Evolutionary conservation across 1,140 invertebrate species (phyloP), one percentile per base, ranked within the genome.

Genomic region (Nixonia krombeini): DNA sequence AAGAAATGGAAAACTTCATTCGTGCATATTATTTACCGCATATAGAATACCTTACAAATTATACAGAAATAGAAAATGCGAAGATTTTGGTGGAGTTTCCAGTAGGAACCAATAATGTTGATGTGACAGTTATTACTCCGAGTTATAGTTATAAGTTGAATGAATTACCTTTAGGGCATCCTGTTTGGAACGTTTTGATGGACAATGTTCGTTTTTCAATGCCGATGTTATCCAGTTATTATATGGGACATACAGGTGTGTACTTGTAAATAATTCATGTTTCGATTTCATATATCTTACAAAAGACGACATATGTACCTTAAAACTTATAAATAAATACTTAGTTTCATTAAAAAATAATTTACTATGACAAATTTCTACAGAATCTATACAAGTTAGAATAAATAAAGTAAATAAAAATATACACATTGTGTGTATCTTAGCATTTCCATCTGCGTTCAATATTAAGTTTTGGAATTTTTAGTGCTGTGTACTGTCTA

Each of bases 401-500:
- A n/a, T n/a, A n/a, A n/a, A n/a, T n/a, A n/a, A n/a, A n/a, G n/a
- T n/a, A n/a, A n/a, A n/a, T n/a, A n/a, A n/a, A n/a, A n/a, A n/a
- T n/a, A n/a, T n/a, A n/a, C n/a, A n/a, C n/a, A n/a, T n/a, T n/a
- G n/a, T n/a, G n/a, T n/a, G n/a, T n/a, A n/a, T n/a, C n/a, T n/a
- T n/a, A n/a, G n/a, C n/a, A n/a, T n/a, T n/a, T n/a, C n/a, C n/a
- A n/a, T n/a, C n/a, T n/a, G n/a, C n/a, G n/a, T n/a, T n/a, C n/a
- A n/a, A n/a, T n/a, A n/a, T n/a, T n/a, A n/a, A n/a, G n/a, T n/a
- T 38, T 38, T 38, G 12, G 13, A 17, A 17, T 18, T 49, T 25
- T 12, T 37, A 81, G 79, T 67, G 28, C 12, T 71, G 0, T 82
- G 80, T 23, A 72, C 76, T 1, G 1, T 74, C 4, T 70, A 76